Percentiles rank a stretch among this genome's conserved stretches.
Conservation (phyloP, 2,888 invertebrate genomes). For the Drosophila prolongata region DNA sequence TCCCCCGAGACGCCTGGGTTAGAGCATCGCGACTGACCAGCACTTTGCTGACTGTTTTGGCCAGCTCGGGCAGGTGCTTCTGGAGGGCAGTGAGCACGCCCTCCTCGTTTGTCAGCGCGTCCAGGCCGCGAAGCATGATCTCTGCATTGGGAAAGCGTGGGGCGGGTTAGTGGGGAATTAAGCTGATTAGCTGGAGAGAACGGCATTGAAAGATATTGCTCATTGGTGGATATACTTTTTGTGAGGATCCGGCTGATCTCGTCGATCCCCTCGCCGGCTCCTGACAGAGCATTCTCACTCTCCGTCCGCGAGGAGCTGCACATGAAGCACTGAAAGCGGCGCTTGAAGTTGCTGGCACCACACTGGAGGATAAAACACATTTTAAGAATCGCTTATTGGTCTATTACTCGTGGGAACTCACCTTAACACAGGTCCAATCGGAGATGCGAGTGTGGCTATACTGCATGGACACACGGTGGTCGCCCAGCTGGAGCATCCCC, state of each 20-base stretch:
- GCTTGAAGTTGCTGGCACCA: conserved; percentile 97
- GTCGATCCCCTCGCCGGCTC: conserved; percentile 92
- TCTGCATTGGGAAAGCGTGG: conserved; percentile 81
- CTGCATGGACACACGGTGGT: conserved; percentile 90
- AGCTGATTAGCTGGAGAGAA: conserved; percentile 23
- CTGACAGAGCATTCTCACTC: conserved; percentile 87
- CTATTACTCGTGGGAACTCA: conserved; percentile 55
- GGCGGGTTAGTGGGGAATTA: conserved; percentile 20
- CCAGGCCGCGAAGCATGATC: conserved; percentile 95
- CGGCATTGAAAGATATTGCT: conserved; percentile 28
- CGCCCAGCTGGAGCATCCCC: conserved; percentile 90
- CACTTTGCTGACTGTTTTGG: conserved; percentile 93
- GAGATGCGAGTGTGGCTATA: conserved; percentile 88
- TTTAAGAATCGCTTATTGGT: no score
- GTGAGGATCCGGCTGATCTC: conserved; percentile 93
- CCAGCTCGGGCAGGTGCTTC: conserved; percentile 88
- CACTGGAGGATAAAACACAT: conserved; percentile 87
- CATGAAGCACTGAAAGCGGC: conserved; percentile 96
- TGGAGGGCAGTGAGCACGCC: conserved; percentile 93
- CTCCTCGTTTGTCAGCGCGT: conserved; percentile 96
- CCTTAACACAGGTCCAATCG: conserved; percentile 89
- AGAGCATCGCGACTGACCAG: conserved; percentile 93
- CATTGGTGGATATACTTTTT: conserved; percentile 86
- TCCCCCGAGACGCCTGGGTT: conserved; percentile 92
- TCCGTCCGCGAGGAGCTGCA: conserved; percentile 95